Percentiles rank a stretch among this genome's conserved stretches.
phyloP scores from a whole-genome alignment of 2,888 invertebrate species.

The Oligia strigilis region DNA sequence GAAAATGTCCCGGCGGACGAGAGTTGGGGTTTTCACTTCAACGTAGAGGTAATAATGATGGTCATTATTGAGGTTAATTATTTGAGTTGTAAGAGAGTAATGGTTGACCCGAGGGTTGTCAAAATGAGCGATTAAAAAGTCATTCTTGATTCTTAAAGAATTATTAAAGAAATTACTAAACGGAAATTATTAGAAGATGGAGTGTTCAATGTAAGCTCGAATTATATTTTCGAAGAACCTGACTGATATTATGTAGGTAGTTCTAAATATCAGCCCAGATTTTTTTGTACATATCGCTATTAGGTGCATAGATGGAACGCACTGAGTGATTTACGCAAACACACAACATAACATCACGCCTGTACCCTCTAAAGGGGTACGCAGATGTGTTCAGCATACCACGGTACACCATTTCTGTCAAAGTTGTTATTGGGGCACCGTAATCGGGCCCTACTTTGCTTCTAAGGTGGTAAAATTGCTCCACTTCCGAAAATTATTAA shows the following conservation, averaged over 20 bases:
- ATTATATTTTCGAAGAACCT: background rate
- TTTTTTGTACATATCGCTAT: background rate
- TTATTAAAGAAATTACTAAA: background rate
- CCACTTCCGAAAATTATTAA: no score
- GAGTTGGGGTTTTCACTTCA: slow-evolving; percentile 38
- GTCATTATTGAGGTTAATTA: slow-evolving; percentile 55
- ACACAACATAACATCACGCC: no score
- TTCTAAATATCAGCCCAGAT: background rate
- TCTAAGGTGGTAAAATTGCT: no score
- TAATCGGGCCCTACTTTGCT: no score
- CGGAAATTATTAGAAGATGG: background rate
- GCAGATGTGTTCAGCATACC: no score
- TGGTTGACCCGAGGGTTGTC: slow-evolving; percentile 6
- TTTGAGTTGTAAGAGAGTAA: slow-evolving; percentile 30
- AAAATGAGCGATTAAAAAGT: background rate
- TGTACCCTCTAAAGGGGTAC: no score
- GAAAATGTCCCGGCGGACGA: slow-evolving; percentile 55
- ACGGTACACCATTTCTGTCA: no score
- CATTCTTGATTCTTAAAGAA: background rate
- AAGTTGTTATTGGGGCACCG: no score
- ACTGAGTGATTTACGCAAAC: background rate
- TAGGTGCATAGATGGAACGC: background rate
- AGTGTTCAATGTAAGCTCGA: background rate
- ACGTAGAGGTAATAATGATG: slow-evolving; percentile 45
- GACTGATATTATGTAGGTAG: background rate